Base-by-base conservation (phyloP, 2,113 vertebrate species). In the Regulus satrapa region DNA sequence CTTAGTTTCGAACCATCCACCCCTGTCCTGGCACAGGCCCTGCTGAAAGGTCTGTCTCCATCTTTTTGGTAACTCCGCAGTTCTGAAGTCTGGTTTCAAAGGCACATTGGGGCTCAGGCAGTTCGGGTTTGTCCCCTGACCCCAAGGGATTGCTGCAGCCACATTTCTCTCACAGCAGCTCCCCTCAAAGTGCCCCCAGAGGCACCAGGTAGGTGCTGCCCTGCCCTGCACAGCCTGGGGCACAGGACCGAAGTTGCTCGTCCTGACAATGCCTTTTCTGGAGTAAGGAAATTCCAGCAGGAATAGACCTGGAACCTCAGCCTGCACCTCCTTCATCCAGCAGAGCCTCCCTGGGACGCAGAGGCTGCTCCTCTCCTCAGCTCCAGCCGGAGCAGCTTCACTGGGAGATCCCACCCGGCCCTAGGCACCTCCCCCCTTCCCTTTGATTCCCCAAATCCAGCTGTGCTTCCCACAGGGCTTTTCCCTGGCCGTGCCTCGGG, bases 301-400 rank as follows among this genome's bases (percentile, higher is more conserved):
- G 68, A 81, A 1, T 0, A 79, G 10, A 36, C 20, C 23, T 18
- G 46, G 15, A 25, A 18, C 5, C 36, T 40, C 14, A 67, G 10
- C 32, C 51, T 12, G 2, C 31, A 4, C 1, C 2, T 54, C 54
- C 67, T 41, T 28, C 69, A 15, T 6, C 24, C 3, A 11, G 0
- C 19, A 32, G 52, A 56, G 12, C 3, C 61, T 45, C 23, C 66
- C 29, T 23, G 9, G 52, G 34, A 9, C 36, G 40, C 94, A 41
- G 62, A 18, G 71, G 52, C 34, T 54, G 56, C 34, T 25, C 51
- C 69, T 64, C 15, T 51, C 67, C 49, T 4, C 68, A 66, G 32
- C 68, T 58, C 14, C 41, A 38, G 15, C 5, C 8, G 0, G 61
- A 63, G 51, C 41, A 25, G 45, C 29, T 54, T 20, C 41, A 5